Base-by-base conservation (phyloP, 1,140 invertebrate species). In the Leucophenga varia region DNA sequence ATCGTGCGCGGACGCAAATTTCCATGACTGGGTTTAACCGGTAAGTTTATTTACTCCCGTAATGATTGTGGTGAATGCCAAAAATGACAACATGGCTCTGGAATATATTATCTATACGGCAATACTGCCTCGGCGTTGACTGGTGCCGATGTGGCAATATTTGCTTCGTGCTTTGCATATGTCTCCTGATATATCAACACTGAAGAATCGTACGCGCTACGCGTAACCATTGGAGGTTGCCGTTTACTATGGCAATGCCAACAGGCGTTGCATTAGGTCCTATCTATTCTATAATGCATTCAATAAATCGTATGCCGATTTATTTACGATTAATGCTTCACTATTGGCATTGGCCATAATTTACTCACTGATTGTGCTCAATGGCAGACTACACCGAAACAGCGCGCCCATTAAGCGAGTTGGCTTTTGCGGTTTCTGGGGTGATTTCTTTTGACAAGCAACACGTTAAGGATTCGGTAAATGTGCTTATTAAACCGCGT, bases 201-300 rank as follows among this genome's bases (percentile, higher is more conserved):
- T 80, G 2, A 55, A 82, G 32, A 79, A 84, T 52, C 78, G 88
- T 43, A 90, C 87, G n/a, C n/a, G 0, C 54, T 89, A 0, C 77
- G 88, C 32, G 83, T 89, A 4, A 85, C 86, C 3, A 82, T 90
- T 90, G 18, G 87, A 90, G 63, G 81, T 84, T 0, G 79, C n/a
- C n/a, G n/a, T n/a, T n/a, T n/a, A 82, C 46, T 90, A 90, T 61
- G 32, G 84, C 87, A 2, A 86, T 90, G 82, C 88, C 88, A 0
- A 82, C 79, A 1, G 88, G 88, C 3, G 81, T 87, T 2, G 84
- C 84, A 25, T 54, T 87, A 35, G 85, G 82, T 81, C 79, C 0
- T 82, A 81, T 47, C 64, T 86, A 2, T 86, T 81, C 48, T 78
- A 69, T 16, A 68, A 79, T 5, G 79, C 82, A 0, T 67, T 79